These are phyloP conservation scores for Amphipyra tragopoginis DNA, from an alignment of 2,888 invertebrate genomes.

Conservation along the genomic window DNA sequence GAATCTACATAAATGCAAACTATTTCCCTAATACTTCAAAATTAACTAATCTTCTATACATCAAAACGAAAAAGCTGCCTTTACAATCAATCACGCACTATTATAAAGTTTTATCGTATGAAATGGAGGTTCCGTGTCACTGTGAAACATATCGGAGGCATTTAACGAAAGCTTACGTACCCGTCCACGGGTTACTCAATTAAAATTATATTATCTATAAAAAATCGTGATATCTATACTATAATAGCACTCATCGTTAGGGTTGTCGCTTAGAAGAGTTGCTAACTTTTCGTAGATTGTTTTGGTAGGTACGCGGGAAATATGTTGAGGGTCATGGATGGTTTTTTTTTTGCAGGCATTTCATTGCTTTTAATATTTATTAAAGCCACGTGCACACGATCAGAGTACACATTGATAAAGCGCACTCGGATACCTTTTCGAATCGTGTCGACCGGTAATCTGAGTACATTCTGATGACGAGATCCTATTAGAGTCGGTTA, in stretches of 20 bases:
- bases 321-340: too few species aligned
- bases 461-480: too few species aligned
- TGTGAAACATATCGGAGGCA: slow-evolving; percentile 10
- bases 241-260: slow-evolving; percentile 22
- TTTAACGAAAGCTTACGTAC: slow-evolving; percentile 22
- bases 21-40: too few species aligned
- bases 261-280: slow-evolving; percentile 16
- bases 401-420: too few species aligned
- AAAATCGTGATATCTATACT: slow-evolving; percentile 43
- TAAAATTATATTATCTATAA: slow-evolving; percentile 50
- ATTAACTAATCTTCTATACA: not conserved
- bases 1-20: not conserved
- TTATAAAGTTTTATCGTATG: slow-evolving; percentile 17
- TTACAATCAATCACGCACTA: slow-evolving; percentile 9
- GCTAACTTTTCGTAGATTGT: too few species aligned
- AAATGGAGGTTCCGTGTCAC: slow-evolving; percentile 22
- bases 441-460: too few species aligned
- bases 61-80: not conserved
- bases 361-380: too few species aligned
- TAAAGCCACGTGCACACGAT: too few species aligned
- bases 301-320: too few species aligned
- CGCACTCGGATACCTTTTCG: too few species aligned
- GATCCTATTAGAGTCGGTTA: too few species aligned
- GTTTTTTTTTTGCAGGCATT: too few species aligned
- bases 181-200: slow-evolving; percentile 44